Conservation (phyloP, 2,888 invertebrate species). For the Callinectes sapidus region DNA sequence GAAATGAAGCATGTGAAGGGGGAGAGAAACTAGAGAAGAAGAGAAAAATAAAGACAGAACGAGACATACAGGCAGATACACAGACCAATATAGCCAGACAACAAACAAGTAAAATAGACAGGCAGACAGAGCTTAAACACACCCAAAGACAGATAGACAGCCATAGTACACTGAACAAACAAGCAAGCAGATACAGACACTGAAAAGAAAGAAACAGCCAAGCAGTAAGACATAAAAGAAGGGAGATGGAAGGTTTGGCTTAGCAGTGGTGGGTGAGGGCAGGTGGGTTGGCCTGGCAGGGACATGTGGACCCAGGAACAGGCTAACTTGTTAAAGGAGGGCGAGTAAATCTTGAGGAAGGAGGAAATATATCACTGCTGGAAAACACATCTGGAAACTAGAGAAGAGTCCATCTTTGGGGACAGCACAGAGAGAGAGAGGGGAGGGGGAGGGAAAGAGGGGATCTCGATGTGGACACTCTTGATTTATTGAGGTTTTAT, state of each 20-base stretch:
- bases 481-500: constrained; percentile 13
- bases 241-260: constrained; percentile 24
- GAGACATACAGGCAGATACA: neutral
- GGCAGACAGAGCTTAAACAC: neutral
- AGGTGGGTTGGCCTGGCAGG: neutral
- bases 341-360: constrained; percentile 39
- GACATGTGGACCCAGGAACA: constrained; percentile 16
- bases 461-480: neutral
- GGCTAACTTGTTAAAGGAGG: constrained; percentile 46
- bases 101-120: neutral
- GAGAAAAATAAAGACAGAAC: neutral
- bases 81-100: no score
- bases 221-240: neutral
- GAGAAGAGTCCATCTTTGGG: constrained; percentile 9
- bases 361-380: constrained; percentile 20
- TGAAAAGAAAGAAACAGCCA: neutral
- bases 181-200: neutral
- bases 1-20: neutral
- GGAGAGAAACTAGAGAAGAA: neutral
- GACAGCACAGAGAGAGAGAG: neutral
- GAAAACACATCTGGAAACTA: constrained; percentile 37
- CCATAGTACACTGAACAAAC: neutral
- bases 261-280: neutral
- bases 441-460: constrained; percentile 26
- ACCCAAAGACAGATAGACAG: neutral